These are phyloP conservation scores for Peromyscus californicus DNA, from an alignment of 2,113 vertebrate species.

Conservation along the genomic window DNA sequence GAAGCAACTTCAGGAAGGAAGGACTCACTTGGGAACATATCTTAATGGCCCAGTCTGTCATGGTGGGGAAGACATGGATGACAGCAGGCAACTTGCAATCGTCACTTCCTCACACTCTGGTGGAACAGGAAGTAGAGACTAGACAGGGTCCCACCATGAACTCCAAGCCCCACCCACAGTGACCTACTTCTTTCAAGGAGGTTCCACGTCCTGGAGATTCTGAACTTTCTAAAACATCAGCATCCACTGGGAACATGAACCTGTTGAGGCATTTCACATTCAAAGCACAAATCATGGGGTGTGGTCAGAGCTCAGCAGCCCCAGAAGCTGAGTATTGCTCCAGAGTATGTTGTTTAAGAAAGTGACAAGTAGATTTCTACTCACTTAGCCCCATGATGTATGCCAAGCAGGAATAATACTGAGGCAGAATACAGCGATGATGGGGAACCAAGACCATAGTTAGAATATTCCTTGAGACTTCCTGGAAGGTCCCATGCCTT, in stretches of 20 bases:
- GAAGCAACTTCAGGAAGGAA: neutral
- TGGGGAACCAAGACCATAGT: neutral
- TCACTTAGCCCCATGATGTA: neutral
- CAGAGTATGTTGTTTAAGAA: neutral
- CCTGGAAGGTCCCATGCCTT: neutral
- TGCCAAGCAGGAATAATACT: rapidly evolving
- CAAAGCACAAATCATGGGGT: neutral
- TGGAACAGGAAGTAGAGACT: neutral
- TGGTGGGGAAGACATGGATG: neutral
- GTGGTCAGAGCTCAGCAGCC: neutral
- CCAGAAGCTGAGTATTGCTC: neutral
- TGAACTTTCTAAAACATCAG: neutral
- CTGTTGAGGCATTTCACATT: neutral
- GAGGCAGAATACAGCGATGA: rapidly evolving
- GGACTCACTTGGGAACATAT: neutral
- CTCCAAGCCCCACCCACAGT: neutral
- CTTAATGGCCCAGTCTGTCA: neutral
- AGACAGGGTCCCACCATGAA: neutral
- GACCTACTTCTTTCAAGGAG: neutral
- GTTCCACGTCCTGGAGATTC: neutral
- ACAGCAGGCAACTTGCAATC: neutral
- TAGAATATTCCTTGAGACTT: neutral
- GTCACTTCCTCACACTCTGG: neutral
- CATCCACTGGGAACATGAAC: too few species aligned
- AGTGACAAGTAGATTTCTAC: neutral